Evolutionary conservation across 2,113 vertebrate genomes (phyloP).

Genomic region (Macaca nemestrina): DNA sequence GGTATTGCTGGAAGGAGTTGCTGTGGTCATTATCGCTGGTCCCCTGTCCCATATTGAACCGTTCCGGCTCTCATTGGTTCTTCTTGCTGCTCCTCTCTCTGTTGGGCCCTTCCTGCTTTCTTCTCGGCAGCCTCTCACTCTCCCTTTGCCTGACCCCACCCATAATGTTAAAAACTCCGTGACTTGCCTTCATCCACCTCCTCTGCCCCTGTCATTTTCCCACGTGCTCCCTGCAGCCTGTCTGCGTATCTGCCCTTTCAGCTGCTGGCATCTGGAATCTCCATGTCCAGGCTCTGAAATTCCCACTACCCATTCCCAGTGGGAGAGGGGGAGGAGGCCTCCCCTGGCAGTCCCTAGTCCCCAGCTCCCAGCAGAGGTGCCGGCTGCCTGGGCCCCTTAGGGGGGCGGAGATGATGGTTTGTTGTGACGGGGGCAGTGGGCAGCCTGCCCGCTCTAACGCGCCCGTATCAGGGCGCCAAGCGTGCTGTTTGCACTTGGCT

Average conservation of each 20-base stretch:
- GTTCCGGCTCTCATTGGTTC: too few relatives aligned
- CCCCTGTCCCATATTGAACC: not conserved
- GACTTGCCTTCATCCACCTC: not conserved
- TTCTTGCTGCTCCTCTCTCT: not conserved
- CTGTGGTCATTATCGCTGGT: not conserved
- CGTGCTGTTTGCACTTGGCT: conserved; percentile 70
- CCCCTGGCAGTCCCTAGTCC: not conserved
- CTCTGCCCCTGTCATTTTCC: not conserved
- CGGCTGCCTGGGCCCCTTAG: conserved; percentile 18
- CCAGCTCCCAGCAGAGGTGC: conserved; percentile 6
- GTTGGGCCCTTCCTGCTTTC: not conserved
- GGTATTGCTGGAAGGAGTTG: not conserved
- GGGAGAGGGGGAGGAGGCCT: not conserved
- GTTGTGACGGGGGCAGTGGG: conserved; percentile 79
- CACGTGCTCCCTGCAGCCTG: not conserved
- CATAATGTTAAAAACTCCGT: not conserved
- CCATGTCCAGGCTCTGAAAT: fast-evolving
- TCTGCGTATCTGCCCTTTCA: not conserved
- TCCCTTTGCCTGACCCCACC: not conserved
- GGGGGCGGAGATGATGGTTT: conserved; percentile 54
- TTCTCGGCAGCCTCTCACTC: not conserved
- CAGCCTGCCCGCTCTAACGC: conserved; percentile 67
- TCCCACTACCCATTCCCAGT: not conserved
- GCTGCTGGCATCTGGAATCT: not conserved
- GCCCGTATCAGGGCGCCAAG: conserved; percentile 67